phyloP scores from a whole-genome alignment of 2,797 vertebrate species.

The Okamejei kenojei region DNA sequence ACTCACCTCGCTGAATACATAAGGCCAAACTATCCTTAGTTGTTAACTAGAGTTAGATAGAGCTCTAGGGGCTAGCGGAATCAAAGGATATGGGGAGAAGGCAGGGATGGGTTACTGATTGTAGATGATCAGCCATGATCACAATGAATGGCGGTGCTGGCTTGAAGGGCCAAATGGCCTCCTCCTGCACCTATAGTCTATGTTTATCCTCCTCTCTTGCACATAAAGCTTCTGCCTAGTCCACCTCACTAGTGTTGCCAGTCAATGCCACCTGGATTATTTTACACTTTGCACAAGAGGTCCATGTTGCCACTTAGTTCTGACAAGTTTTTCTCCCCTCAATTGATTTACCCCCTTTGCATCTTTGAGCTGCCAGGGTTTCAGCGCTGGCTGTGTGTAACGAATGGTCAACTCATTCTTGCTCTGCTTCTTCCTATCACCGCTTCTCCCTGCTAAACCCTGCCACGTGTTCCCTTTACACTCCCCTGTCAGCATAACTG shows the following conservation, averaged over 20 bases:
- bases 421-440: background rate
- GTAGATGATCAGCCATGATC: too few species aligned
- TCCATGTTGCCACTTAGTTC: background rate
- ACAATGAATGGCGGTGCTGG: too few species aligned
- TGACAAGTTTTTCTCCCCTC: background rate
- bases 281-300: background rate
- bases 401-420: background rate
- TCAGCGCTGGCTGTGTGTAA: background rate
- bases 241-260: background rate
- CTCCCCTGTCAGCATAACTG: background rate
- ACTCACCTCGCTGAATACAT: background rate
- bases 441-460: background rate
- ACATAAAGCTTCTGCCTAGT: background rate
- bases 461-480: background rate
- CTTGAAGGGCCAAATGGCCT: too few species aligned
- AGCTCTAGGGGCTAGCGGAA: too few species aligned
- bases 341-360: background rate
- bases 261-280: background rate
- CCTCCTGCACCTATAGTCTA: too few species aligned
- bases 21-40: background rate
- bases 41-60: too few species aligned
- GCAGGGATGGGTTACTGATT: too few species aligned
- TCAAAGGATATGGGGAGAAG: too few species aligned
- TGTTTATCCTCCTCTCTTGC: background rate
- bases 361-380: background rate